A percentile compares a stretch with the other conserved stretches of the same genome.
phyloP scores from a whole-genome alignment of 2,888 invertebrate species.

The Agrotis puta region DNA sequence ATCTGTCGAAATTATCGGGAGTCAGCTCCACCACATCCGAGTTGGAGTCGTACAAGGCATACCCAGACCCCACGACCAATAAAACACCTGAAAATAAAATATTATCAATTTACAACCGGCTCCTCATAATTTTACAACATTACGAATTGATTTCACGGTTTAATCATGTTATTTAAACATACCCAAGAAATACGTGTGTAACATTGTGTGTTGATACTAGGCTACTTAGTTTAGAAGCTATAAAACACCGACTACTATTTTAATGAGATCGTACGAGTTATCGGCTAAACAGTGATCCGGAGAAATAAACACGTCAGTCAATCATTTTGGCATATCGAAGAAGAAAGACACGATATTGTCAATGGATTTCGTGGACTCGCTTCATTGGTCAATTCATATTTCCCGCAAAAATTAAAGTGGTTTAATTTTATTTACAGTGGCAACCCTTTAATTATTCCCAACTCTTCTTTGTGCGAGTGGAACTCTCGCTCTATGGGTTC shows the following conservation, averaged over 20 bases:
- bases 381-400: conserved; percentile 79
- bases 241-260: conserved; percentile 62
- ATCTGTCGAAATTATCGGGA: conserved; percentile 96
- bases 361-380: conserved; percentile 86
- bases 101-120: conserved; percentile 57
- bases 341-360: conserved; percentile 76
- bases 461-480: background rate
- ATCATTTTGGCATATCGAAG: conserved; percentile 65
- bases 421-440: conserved; percentile 34
- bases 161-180: conserved; percentile 81
- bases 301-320: conserved; percentile 84
- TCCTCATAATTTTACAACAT: conserved; percentile 26
- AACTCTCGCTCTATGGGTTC: background rate
- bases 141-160: conserved; percentile 69
- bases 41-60: conserved; percentile 92
- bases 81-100: conserved; percentile 81
- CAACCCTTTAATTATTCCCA: conserved; percentile 5
- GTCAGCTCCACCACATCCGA: conserved; percentile 96
- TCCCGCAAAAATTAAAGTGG: conserved; percentile 60
- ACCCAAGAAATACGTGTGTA: conserved; percentile 80
- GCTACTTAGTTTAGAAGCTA: conserved; percentile 69
- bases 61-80: conserved; percentile 77
- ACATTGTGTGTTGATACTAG: conserved; percentile 78
- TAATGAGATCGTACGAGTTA: conserved; percentile 67
- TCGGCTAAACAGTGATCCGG: conserved; percentile 61